These are phyloP conservation scores for Chaitophorus viminalis DNA, from an alignment of 2,888 invertebrate genomes.

Conservation along the genomic window DNA sequence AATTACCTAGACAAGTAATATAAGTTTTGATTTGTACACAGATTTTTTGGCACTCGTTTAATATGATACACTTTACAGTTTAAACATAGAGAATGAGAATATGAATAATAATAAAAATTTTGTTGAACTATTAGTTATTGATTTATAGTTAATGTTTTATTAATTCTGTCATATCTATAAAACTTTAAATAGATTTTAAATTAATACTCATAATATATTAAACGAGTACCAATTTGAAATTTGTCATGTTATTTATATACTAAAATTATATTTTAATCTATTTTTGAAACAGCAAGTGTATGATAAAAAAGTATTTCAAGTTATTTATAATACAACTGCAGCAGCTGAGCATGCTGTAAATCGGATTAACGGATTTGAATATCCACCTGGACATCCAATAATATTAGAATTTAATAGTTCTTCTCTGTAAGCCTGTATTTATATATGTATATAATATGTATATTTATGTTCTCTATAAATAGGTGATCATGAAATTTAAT, in stretches of 20 bases:
- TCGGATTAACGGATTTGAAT: constrained; percentile 90
- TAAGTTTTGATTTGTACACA: background rate
- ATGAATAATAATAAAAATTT: background rate
- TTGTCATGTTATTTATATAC: background rate
- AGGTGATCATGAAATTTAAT: background rate
- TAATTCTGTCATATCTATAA: background rate
- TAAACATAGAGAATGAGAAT: background rate
- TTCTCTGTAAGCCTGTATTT: constrained; percentile 35
- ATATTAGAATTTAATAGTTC: constrained; percentile 45
- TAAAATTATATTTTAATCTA: constrained; percentile 67
- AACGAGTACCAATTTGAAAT: background rate
- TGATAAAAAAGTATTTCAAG: constrained; percentile 67
- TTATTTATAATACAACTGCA: constrained; percentile 75
- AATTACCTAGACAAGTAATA: constrained; percentile 57
- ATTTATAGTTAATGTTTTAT: background rate
- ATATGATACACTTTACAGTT: background rate
- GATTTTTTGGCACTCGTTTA: background rate
- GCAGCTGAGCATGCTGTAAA: constrained; percentile 81
- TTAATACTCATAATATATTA: background rate
- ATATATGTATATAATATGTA: too few relatives aligned
- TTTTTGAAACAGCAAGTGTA: constrained; percentile 71
- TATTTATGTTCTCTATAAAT: background rate
- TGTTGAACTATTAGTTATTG: background rate
- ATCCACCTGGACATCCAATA: constrained; percentile 80
- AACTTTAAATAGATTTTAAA: background rate